Evolutionary conservation across 1,140 invertebrate genomes (phyloP).

Genomic region (Aphaenogaster floridana): DNA sequence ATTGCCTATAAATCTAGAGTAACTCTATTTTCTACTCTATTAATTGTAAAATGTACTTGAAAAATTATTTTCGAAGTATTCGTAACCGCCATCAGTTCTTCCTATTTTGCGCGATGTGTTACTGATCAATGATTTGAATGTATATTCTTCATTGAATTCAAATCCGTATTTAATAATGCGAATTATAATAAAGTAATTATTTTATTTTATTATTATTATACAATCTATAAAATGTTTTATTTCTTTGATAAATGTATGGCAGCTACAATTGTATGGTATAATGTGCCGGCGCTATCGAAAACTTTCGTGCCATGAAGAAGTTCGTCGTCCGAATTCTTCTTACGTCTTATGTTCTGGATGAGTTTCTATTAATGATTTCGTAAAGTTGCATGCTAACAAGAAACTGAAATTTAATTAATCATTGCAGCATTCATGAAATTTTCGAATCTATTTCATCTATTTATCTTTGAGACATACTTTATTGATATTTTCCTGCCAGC

Average conservation of each 20-base stretch:
- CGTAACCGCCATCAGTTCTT: neutral
- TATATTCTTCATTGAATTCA: constrained; percentile 2
- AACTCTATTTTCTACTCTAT: neutral
- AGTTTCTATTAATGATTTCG: constrained; percentile 5
- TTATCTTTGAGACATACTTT: neutral
- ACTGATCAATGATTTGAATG: neutral
- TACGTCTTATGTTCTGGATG: constrained; percentile 36
- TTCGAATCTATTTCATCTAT: neutral
- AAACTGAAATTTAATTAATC: constrained; percentile 2
- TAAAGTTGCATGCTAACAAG: neutral
- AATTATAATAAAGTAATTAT: neutral
- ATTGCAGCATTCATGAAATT: neutral
- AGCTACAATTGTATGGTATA: neutral
- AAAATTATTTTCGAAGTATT: constrained; percentile 2
- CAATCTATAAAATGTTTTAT: neutral
- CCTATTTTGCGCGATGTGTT: neutral
- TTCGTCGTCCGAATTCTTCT: constrained; percentile 27
- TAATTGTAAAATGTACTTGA: neutral
- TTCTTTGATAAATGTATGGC: neutral
- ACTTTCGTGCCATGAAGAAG: constrained; percentile 28
- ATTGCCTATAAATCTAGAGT: neutral
- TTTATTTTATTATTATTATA: neutral
- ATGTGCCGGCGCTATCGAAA: neutral
- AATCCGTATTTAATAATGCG: neutral
- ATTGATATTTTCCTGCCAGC: neutral